Conservation (phyloP, 2,797 vertebrate genomes). For the Linurgus olivaceus region DNA sequence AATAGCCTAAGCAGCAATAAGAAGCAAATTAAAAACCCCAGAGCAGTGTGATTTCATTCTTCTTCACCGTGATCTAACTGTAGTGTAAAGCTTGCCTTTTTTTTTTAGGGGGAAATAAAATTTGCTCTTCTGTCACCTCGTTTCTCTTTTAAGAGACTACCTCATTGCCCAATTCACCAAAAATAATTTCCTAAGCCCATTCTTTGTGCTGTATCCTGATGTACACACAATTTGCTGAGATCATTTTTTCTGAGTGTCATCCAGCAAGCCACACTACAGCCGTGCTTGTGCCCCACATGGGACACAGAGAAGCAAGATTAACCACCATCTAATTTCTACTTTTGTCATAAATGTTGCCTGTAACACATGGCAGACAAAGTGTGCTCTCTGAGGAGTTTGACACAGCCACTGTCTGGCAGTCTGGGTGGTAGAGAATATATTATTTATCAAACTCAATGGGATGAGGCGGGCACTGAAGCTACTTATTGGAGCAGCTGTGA, state of each 20-base stretch:
- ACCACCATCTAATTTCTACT: conserved; percentile 69
- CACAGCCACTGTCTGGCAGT: conserved; percentile 69
- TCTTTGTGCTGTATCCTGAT: conserved; percentile 17
- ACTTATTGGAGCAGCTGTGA: conserved; percentile 73
- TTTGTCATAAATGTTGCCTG: conserved; percentile 63
- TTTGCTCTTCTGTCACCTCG: conserved; percentile 48
- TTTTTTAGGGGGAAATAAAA: conserved; percentile 29
- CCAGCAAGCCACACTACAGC: conserved; percentile 33
- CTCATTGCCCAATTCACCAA: conserved; percentile 58
- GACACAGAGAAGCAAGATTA: conserved; percentile 60
- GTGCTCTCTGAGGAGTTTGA: conserved; percentile 69
- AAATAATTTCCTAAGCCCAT: conserved; percentile 56
- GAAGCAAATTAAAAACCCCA: conserved; percentile 63
- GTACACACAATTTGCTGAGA: conserved; percentile 39
- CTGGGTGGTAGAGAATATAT: conserved; percentile 72
- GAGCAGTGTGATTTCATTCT: conserved; percentile 42
- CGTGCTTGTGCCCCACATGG: conserved; percentile 44
- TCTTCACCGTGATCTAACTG: conserved; percentile 24
- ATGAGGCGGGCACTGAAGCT: conserved; percentile 60
- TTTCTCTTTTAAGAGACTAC: conserved; percentile 53
- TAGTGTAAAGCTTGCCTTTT: background rate
- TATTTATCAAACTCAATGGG: conserved; percentile 74
- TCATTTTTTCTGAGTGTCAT: conserved; percentile 61
- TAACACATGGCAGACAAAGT: conserved; percentile 72
- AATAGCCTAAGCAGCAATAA: conserved; percentile 56